These are phyloP conservation scores for Corythornis cristatus DNA, from an alignment of 2,113 vertebrate species.

Conservation along the genomic window DNA sequence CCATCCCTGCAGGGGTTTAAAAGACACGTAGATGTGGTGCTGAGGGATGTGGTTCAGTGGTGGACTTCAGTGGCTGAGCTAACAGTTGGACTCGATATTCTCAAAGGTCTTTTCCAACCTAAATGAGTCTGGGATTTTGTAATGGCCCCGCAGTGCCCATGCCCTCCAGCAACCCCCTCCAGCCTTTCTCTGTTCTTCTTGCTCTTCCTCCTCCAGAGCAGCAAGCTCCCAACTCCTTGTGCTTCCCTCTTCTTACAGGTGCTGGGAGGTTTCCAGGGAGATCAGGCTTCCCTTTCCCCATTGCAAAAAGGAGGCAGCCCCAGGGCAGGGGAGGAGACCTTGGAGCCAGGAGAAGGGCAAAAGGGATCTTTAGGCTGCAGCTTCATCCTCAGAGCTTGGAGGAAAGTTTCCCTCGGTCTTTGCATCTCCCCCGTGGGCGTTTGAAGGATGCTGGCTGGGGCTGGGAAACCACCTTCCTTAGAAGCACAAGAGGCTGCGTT, in stretches of 20 bases:
- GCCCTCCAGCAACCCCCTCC: not conserved
- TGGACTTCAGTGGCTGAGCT: not conserved
- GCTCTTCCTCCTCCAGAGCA: not conserved
- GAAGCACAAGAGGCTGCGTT: accelerated
- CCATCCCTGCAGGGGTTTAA: not conserved
- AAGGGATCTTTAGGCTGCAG: not conserved
- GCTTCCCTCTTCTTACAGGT: not conserved
- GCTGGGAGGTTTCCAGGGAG: not conserved
- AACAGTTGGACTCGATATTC: not conserved
- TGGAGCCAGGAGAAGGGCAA: not conserved
- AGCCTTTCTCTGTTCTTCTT: not conserved
- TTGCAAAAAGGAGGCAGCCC: not conserved
- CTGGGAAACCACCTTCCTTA: not conserved
- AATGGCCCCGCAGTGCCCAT: not conserved
- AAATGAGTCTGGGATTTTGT: not conserved
- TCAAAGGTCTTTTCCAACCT: not conserved
- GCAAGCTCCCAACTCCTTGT: accelerated
- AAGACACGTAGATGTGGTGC: not conserved
- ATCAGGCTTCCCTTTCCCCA: not conserved
- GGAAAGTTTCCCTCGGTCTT: not conserved
- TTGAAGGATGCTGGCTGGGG: not conserved
- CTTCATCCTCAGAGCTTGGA: not conserved
- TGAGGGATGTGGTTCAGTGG: not conserved
- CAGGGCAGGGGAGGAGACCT: not conserved
- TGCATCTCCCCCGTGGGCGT: accelerated